Evolutionary conservation across 1,140 invertebrate genomes (phyloP).

Genomic region (Rhizoglyphus robini): DNA sequence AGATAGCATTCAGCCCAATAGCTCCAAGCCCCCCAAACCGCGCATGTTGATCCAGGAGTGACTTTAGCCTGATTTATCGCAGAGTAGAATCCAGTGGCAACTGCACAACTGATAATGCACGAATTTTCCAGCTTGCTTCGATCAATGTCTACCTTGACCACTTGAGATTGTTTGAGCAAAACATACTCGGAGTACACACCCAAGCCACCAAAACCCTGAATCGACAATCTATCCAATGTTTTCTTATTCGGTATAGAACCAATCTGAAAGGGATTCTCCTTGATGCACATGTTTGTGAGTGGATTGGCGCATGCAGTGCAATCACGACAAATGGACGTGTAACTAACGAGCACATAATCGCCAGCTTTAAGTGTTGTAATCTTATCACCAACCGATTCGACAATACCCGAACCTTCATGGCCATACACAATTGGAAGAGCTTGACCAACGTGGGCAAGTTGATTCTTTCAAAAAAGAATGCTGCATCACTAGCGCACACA

Average conservation of each 20-base stretch:
- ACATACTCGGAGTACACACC: not conserved
- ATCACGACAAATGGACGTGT: constrained; percentile 83
- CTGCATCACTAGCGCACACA: constrained; percentile 24
- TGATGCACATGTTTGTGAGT: not conserved
- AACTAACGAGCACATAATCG: constrained; percentile 87
- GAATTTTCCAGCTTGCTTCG: constrained; percentile 40
- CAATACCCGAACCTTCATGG: constrained; percentile 3
- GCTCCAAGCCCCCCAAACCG: no score
- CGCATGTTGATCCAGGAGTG: not conserved
- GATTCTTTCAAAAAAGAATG: constrained; percentile 9
- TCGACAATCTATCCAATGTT: not conserved
- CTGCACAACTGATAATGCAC: not conserved
- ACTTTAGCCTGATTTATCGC: not conserved
- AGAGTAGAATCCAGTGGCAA: no score
- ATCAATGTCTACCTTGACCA: not conserved
- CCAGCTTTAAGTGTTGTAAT: not conserved
- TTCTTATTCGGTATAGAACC: not conserved
- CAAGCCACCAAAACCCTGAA: not conserved
- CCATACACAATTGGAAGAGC: not conserved
- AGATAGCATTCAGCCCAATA: no score
- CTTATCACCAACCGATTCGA: constrained; percentile 6
- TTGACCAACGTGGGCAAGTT: constrained; percentile 30
- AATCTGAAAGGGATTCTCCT: constrained; percentile 53
- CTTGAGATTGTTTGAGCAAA: no score
- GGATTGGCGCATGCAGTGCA: constrained; percentile 53